Evolutionary conservation across 2,888 invertebrate genomes (phyloP), one percentile per base, ranked within the genome.

Genomic region (Drosophila anomalipes): DNA sequence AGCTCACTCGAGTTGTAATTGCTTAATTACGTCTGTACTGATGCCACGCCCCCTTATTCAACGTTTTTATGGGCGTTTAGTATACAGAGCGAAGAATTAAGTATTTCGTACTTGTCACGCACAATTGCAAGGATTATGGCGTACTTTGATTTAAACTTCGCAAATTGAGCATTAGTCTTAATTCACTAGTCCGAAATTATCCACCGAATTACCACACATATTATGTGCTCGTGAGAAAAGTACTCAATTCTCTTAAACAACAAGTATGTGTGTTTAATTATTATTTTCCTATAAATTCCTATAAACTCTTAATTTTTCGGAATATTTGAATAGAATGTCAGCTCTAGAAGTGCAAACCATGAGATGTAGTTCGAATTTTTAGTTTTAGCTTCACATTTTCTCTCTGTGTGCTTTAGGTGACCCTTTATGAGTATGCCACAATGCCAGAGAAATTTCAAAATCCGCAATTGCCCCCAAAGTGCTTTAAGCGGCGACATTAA

Each of bases 21-120:
- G 90, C 90, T 88, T 88, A 91, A 88, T 88, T 88, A 89, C 86
- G 72, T 69, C 79, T 75, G 67, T 67, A 70, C 37, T 26, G 71
- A 67, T 26, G 62, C 28, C 69, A 59, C 37, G 52, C 62, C 61
- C 39, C 49, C 22, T 4, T 67, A 30, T 33, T 58, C 35, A 47
- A 51, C 39, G 30, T 66, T 70, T 80, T 82, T 69, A 82, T 79
- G 22, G 6, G 3, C 44, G 44, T 10, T 44, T 2, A 12, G 10
- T 16, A 10, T 22, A 41, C 32, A 58, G 41, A 32, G 41, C 22
- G 1, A 58, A 19, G 44, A 32, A 58, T n/a, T n/a, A 30, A 19
- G 52, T 19, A 4, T 6, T n/a, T 19, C 7, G 3, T 6, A 12
- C 19, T 51, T 19, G 44, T 22, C 44, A 47, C 22, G 44, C 44